Conservation (phyloP, 2,888 invertebrate genomes). For the Orthosia gothica region DNA sequence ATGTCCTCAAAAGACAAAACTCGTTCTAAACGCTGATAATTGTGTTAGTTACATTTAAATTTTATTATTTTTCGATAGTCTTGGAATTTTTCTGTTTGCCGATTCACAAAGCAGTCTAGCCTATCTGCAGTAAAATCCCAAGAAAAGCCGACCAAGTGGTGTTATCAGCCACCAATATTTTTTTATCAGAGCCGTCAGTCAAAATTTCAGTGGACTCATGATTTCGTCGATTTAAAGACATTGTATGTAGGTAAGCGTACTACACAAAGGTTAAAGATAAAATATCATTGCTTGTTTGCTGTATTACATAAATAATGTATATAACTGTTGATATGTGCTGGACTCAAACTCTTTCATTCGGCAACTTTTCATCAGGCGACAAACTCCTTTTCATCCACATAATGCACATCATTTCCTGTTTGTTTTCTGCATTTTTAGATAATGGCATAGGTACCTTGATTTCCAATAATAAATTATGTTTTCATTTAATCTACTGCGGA, state of each 20-base stretch:
- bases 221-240: neutral
- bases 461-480: slow-evolving; percentile 3
- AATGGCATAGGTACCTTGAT: neutral
- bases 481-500: slow-evolving; percentile 1
- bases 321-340: neutral
- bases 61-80: no score
- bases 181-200: slow-evolving; percentile 25
- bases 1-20: no score
- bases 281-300: neutral
- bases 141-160: slow-evolving; percentile 15
- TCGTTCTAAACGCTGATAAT: no score
- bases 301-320: neutral
- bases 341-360: no score
- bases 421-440: neutral
- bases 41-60: no score
- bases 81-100: neutral
- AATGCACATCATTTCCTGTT: neutral
- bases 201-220: neutral
- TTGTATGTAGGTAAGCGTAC: neutral
- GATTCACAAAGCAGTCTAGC: neutral
- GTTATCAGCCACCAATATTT: neutral
- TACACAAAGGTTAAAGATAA: neutral
- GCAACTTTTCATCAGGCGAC: neutral
- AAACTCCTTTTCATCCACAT: neutral
- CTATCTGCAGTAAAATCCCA: neutral